Evolutionary conservation across 1,140 invertebrate species (phyloP).

Genomic region (Augochlora pura): DNA sequence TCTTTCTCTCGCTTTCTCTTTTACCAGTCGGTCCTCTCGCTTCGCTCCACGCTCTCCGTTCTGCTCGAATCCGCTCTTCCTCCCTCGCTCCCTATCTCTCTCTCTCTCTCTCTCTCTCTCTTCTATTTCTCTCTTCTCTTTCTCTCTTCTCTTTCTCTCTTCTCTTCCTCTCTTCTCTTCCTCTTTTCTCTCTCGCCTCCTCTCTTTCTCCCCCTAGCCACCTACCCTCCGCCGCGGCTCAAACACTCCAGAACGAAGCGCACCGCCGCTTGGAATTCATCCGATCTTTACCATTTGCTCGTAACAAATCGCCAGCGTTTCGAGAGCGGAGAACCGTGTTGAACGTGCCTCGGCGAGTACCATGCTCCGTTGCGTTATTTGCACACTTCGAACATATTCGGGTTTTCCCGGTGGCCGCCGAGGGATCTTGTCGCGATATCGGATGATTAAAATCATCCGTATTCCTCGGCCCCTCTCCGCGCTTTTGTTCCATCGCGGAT

Average conservation of each 20-base stretch:
- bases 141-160: no score
- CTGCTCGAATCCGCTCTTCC: no score
- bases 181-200: no score
- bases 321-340: constrained; percentile 41
- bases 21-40: neutral
- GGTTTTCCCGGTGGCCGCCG: neutral
- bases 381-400: constrained; percentile 18
- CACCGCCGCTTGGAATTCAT: constrained; percentile 24
- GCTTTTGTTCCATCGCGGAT: neutral
- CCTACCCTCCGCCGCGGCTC: constrained; percentile 20
- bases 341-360: constrained; percentile 41
- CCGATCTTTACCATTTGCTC: constrained; percentile 52
- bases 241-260: constrained; percentile 30
- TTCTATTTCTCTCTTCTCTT: no score
- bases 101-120: no score
- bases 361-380: constrained; percentile 49
- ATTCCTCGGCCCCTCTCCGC: neutral
- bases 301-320: constrained; percentile 54
- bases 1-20: constrained; percentile 5
- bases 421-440: constrained; percentile 12
- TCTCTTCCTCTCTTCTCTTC: no score
- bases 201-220: constrained; percentile 23
- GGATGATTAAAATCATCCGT: constrained; percentile 14
- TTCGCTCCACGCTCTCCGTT: neutral
- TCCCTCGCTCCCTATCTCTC: no score